Percentiles rank a stretch among this genome's conserved stretches.
These are phyloP conservation scores for Ammodytes dubius DNA, from an alignment of 2,113 vertebrate genomes.

Conservation along the genomic window DNA sequence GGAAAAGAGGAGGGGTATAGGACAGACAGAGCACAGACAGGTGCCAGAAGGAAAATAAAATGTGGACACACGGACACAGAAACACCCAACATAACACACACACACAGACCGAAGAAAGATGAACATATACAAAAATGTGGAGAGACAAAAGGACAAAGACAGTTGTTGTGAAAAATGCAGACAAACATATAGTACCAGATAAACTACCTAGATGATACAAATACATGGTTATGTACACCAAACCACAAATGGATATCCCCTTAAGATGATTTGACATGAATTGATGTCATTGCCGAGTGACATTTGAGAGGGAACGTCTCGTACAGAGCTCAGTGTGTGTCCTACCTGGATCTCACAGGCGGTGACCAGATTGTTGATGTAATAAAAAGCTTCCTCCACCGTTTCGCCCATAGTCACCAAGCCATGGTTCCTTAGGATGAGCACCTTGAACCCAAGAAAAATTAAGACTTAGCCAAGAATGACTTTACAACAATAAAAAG, in stretches of 20 bases:
- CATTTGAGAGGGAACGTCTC: not conserved
- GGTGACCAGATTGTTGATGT: constrained; percentile 94
- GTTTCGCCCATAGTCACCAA: constrained; percentile 94
- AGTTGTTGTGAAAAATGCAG: constrained; percentile 46
- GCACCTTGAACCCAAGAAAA: constrained; percentile 83
- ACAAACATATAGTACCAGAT: constrained; percentile 27
- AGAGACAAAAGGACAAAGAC: constrained; percentile 51
- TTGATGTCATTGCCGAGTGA: not conserved
- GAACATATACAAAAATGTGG: constrained; percentile 33
- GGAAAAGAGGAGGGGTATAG: not conserved
- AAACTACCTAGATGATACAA: constrained; percentile 5
- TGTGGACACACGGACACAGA: constrained; percentile 24
- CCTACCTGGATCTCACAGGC: constrained; percentile 98
- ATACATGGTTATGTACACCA: not conserved
- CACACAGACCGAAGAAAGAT: constrained; percentile 27
- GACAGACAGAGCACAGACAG: constrained; percentile 30
- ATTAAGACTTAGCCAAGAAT: not conserved
- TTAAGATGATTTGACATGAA: not conserved
- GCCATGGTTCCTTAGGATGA: constrained; percentile 97
- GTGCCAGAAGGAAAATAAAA: constrained; percentile 12
- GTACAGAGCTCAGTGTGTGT: not conserved
- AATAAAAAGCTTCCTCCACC: constrained; percentile 97
- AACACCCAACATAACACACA: not conserved
- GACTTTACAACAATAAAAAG: not conserved
- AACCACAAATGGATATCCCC: not conserved